A percentile compares a stretch with the other conserved stretches of the same genome.
phyloP scores from a whole-genome alignment of 1,140 invertebrate species.

The Asbolus verrucosus region DNA sequence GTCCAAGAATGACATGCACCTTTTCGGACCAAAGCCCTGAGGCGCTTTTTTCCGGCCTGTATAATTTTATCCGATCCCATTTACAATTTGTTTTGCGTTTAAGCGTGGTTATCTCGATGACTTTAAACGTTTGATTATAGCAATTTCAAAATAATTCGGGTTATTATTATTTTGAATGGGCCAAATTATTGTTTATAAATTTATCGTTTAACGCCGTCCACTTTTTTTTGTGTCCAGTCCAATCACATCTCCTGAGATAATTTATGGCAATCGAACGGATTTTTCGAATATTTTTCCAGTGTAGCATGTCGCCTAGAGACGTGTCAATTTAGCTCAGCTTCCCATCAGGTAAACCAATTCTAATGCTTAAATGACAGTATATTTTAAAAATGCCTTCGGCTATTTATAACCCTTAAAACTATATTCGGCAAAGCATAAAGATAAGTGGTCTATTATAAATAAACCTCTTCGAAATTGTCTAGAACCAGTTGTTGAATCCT shows the following conservation, averaged over 20 bases:
- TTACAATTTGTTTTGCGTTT: constrained; percentile 60
- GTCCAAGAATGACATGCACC: constrained; percentile 59
- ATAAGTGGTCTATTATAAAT: constrained; percentile 36
- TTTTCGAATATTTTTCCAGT: background rate
- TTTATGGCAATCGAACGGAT: background rate
- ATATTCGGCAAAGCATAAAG: constrained; percentile 31
- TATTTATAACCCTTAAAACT: constrained; percentile 35
- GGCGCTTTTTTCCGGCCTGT: constrained; percentile 49
- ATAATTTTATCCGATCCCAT: constrained; percentile 58
- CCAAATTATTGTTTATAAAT: constrained; percentile 61
- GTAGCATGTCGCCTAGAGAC: constrained; percentile 2
- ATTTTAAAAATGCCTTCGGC: background rate
- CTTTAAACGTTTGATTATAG: constrained; percentile 60
- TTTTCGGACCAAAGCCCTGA: constrained; percentile 49
- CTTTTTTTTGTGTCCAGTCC: constrained; percentile 32
- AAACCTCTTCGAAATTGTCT: constrained; percentile 29
- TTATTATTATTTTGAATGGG: constrained; percentile 60
- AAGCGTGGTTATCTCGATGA: constrained; percentile 56
- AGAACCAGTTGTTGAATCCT: constrained; percentile 9
- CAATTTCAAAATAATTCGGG: constrained; percentile 60
- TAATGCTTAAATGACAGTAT: background rate
- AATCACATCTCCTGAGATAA: constrained; percentile 1
- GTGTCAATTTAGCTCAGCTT: constrained; percentile 11
- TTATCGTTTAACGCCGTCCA: constrained; percentile 57
- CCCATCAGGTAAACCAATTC: no score